These are phyloP conservation scores for Dryobota labecula DNA, from an alignment of 2,888 invertebrate species.

Conservation along the genomic window DNA sequence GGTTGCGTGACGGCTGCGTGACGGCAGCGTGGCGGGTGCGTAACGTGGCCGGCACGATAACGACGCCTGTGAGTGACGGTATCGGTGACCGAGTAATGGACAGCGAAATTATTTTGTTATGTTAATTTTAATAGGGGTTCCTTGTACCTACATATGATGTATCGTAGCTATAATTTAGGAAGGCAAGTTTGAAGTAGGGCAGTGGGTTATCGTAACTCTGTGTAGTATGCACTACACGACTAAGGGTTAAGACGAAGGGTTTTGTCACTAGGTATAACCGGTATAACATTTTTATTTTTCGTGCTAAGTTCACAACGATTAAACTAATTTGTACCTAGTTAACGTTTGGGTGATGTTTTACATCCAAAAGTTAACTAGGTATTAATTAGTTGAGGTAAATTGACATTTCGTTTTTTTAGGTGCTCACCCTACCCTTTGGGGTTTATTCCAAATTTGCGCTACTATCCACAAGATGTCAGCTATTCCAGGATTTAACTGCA, in stretches of 20 bases:
- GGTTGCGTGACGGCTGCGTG: constrained; percentile 25
- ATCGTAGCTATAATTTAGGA: constrained; percentile 4
- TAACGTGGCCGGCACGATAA: constrained; percentile 27
- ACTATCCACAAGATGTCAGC: not conserved
- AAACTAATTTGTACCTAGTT: not conserved
- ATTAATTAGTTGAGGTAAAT: not conserved
- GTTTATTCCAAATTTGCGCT: not conserved
- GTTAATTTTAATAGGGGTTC: constrained; percentile 43
- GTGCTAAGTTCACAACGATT: not conserved
- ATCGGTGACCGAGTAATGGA: constrained; percentile 27
- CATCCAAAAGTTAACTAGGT: not conserved
- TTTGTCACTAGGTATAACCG: not conserved
- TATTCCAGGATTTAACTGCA: not conserved
- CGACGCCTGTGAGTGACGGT: constrained; percentile 42
- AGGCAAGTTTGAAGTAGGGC: constrained; percentile 22
- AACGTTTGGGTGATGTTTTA: not conserved
- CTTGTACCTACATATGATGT: constrained; percentile 8
- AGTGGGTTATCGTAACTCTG: constrained; percentile 22
- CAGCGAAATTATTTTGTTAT: constrained; percentile 38
- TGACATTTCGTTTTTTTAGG: not conserved
- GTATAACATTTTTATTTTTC: no score
- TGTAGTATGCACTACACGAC: no score
- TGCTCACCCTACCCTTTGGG: not conserved
- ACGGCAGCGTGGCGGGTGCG: constrained; percentile 20
- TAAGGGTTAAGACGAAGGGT: not conserved